Conservation (phyloP, 2,888 invertebrate species). For the Pseudolycoriella hygida region DNA sequence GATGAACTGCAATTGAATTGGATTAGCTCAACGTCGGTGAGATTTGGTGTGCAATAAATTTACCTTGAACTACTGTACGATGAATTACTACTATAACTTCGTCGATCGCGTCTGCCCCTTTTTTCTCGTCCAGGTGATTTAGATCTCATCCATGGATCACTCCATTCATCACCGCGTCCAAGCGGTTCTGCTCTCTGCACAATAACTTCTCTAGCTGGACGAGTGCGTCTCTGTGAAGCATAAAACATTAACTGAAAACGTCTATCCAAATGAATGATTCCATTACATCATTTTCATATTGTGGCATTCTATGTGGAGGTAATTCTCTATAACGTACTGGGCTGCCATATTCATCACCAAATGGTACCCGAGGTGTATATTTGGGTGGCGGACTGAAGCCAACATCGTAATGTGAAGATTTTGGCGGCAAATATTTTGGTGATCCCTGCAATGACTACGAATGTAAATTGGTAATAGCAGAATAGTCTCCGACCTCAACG, state of each 20-base stretch:
- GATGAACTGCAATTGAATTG: constrained; percentile 37
- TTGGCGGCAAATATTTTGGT: constrained; percentile 1
- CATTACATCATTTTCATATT: constrained; percentile 32
- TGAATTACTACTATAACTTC: constrained; percentile 18
- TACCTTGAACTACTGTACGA: constrained; percentile 19
- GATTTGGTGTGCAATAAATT: neutral
- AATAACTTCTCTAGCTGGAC: constrained; percentile 55
- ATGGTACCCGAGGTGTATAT: neutral
- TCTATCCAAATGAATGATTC: constrained; percentile 3
- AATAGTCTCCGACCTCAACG: neutral
- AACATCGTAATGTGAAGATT: constrained; percentile 12
- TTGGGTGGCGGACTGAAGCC: constrained; percentile 14
- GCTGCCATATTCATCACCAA: constrained; percentile 26
- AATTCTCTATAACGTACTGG: constrained; percentile 33
- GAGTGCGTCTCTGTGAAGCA: constrained; percentile 30
- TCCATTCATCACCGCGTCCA: constrained; percentile 73
- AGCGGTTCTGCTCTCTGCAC: constrained; percentile 45
- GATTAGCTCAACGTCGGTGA: constrained; percentile 11
- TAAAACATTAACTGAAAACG: neutral
- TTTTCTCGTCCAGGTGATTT: constrained; percentile 42
- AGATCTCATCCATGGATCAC: constrained; percentile 83
- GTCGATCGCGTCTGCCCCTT: constrained; percentile 19
- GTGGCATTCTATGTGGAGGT: constrained; percentile 36
- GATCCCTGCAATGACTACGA: neutral
- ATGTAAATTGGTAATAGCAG: neutral